Base-by-base conservation (phyloP, 2,888 invertebrate genomes). In the Acutogordius australiensis region DNA sequence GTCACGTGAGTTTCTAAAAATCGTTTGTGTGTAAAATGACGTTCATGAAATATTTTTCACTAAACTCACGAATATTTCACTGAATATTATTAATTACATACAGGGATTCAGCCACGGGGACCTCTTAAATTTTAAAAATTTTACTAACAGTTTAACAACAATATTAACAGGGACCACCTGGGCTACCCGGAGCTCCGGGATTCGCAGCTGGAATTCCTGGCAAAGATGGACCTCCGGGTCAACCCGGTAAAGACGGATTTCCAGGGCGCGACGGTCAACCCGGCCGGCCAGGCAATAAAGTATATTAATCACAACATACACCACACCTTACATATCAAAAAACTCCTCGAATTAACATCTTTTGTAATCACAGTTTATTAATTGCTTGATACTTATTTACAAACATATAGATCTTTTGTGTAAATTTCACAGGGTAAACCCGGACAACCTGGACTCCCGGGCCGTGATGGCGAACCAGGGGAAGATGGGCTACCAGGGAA, bases 381-480 rank as follows among this genome's bases (percentile, higher is more conserved):
- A 37, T 37, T 37, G 37, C 18, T 37, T 37, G 8, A 37, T 37
- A 18, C 37, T 13, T 37, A 18, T 13, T 37, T 37, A 37, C 18
- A 37, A 13, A 37, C 37, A 37, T 37, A 37, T 37, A 37, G 8
- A 37, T 37, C 8, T 37, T 18, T 37, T 18, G 18, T 37, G 8
- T 37, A 18, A 13, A 37, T 51, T 23, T 51, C 23, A 4, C 23
- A 51, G 51, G 51, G 51, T 4, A 51, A 8, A 51, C 18, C 51
- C 4, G 58, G 58, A 28, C 58, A 28, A 57, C 28, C 28, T 28
- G 58, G 58, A 28, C 27, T 29, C 2, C 8, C 58, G 8, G 58
- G 58, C 27, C 28, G 29, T 4, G 58, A 57, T 29, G 58, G 58
- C 27, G 58, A 57, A 57, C 58, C 58, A 2, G 60, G 51, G 8